Conservation (phyloP, 2,797 vertebrate genomes). For the Pantherophis vulpinus region DNA sequence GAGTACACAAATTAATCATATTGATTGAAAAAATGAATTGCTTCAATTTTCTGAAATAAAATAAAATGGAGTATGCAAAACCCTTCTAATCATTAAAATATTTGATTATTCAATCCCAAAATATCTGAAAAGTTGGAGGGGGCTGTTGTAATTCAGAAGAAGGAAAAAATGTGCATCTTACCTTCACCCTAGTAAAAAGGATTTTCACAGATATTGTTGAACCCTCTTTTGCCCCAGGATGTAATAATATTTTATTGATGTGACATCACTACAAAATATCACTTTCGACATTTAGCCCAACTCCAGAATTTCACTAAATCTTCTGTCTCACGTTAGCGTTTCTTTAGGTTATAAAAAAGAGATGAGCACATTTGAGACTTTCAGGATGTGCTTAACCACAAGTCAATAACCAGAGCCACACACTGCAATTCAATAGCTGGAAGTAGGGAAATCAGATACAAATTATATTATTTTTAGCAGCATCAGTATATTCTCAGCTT, state of each 20-base stretch:
- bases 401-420: not conserved
- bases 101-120: not conserved
- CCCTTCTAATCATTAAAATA: not conserved
- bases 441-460: not conserved
- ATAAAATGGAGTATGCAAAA: not conserved
- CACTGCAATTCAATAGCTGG: not conserved
- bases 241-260: not conserved
- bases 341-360: not conserved
- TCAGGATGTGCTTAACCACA: not conserved
- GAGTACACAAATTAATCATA: not conserved
- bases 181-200: not conserved
- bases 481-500: not conserved
- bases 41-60: not conserved
- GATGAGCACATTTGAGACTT: not conserved
- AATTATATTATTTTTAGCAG: not conserved
- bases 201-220: not conserved
- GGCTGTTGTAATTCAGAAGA: not conserved
- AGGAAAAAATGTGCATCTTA: not conserved
- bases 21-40: not conserved
- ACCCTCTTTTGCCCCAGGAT: not conserved
- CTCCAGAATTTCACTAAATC: not conserved
- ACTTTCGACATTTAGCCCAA: not conserved
- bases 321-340: not conserved
- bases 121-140: not conserved
- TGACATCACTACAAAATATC: not conserved